phyloP scores from a whole-genome alignment of 35 echinoderm and acorn worm species.

The Lytechinus variegatus region DNA sequence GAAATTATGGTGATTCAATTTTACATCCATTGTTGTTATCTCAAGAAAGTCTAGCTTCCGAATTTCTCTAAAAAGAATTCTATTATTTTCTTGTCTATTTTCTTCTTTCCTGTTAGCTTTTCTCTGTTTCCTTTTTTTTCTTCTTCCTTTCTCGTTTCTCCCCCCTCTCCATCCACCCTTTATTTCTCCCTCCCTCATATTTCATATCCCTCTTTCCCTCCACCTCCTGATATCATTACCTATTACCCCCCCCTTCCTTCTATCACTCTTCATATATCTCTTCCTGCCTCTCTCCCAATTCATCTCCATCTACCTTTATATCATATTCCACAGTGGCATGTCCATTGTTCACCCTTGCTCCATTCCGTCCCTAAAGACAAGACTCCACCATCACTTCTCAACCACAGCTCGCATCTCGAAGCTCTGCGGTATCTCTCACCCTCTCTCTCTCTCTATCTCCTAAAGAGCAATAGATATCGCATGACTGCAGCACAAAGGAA shows the following conservation, averaged over 20 bases:
- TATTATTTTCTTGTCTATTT: not conserved
- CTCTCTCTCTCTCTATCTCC: not conserved
- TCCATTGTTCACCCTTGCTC: not conserved
- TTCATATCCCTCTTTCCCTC: not conserved
- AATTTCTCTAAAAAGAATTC: not conserved
- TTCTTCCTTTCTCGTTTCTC: not conserved
- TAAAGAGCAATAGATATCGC: not conserved
- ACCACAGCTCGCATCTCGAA: not conserved
- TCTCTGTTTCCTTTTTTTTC: not conserved
- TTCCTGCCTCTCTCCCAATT: not conserved
- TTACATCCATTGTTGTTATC: not conserved
- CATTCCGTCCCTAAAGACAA: not conserved
- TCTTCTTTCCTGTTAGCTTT: not conserved
- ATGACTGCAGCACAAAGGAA: conserved; percentile 9
- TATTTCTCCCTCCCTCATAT: not conserved
- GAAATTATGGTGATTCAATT: no score
- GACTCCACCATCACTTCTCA: not conserved
- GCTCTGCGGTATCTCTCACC: not conserved
- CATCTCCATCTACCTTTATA: not conserved
- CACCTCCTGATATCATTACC: not conserved
- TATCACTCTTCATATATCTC: not conserved
- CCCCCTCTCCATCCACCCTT: not conserved
- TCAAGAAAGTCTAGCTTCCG: not conserved
- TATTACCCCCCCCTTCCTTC: not conserved
- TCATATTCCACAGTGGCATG: not conserved